phyloP scores from a whole-genome alignment of 2,888 invertebrate genomes.

The Ganaspis brasiliensis region DNA sequence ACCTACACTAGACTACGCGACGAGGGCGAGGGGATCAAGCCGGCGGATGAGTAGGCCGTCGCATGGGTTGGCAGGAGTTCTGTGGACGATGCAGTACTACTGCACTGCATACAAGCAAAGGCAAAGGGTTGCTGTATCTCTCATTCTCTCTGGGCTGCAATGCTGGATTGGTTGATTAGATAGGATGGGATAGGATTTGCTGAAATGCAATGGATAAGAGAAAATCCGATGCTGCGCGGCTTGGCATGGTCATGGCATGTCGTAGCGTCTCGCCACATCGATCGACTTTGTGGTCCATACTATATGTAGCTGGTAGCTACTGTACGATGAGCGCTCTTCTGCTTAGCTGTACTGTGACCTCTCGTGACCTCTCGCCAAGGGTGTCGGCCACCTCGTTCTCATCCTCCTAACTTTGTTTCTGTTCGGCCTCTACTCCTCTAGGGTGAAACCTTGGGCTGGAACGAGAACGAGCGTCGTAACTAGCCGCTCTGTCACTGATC shows the following conservation, averaged over 20 bases:
- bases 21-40: constrained; percentile 48
- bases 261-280: constrained; percentile 79
- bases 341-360: constrained; percentile 63
- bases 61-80: constrained; percentile 42
- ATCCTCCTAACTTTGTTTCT: constrained; percentile 10
- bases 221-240: constrained; percentile 77
- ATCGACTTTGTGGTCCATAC: constrained; percentile 70
- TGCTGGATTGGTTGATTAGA: neutral
- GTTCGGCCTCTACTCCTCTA: neutral
- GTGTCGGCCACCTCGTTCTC: constrained; percentile 33
- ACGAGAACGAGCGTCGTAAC: constrained; percentile 35
- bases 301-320: constrained; percentile 54
- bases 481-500: constrained; percentile 55
- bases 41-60: constrained; percentile 51
- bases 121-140: neutral
- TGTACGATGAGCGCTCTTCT: constrained; percentile 66
- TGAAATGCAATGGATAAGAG: constrained; percentile 69
- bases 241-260: neutral
- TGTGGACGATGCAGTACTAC: neutral
- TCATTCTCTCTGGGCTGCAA: neutral
- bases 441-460: neutral
- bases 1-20: constrained; percentile 20
- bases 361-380: constrained; percentile 61
- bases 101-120: too few relatives aligned
- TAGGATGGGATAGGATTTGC: constrained; percentile 5